phyloP scores from a whole-genome alignment of 2,888 invertebrate genomes.

The Melinaea marsaeus region DNA sequence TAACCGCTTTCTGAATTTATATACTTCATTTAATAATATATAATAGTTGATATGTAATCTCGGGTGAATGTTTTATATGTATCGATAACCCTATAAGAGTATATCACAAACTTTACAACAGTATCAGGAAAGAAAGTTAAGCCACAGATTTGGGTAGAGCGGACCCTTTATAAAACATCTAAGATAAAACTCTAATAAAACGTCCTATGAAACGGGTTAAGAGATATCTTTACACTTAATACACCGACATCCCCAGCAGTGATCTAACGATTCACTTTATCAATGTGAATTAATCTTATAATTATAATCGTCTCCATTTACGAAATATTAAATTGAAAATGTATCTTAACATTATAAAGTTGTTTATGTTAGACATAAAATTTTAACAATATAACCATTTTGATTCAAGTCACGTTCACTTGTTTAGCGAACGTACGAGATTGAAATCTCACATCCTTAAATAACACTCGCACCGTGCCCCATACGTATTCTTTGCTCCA shows the following conservation, averaged over 20 bases:
- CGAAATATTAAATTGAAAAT: too few species aligned
- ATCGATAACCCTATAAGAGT: not conserved
- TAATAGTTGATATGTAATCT: too few species aligned
- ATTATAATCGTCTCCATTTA: too few species aligned
- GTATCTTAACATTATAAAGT: not conserved
- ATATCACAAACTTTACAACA: not conserved
- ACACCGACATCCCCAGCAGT: not conserved
- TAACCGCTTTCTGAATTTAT: not conserved
- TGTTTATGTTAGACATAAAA: conserved; percentile 4
- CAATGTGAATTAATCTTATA: too few species aligned
- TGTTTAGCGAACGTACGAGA: conserved; percentile 41
- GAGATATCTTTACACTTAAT: not conserved
- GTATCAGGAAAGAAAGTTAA: conserved; percentile 1
- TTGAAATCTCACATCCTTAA: conserved; percentile 39
- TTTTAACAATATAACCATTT: conserved; percentile 15
- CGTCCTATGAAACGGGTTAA: conserved; percentile 14
- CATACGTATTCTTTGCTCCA: too few species aligned
- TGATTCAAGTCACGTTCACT: conserved; percentile 41
- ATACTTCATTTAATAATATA: not conserved
- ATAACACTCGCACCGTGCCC: conserved; percentile 3
- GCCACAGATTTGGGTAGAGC: conserved; percentile 18
- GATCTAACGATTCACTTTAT: not conserved
- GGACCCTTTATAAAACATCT: conserved; percentile 15
- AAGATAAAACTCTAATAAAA: conserved; percentile 22
- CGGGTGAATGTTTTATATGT: too few species aligned